Conservation (phyloP, 2,113 vertebrate genomes). For the Triplophysa siluroides region DNA sequence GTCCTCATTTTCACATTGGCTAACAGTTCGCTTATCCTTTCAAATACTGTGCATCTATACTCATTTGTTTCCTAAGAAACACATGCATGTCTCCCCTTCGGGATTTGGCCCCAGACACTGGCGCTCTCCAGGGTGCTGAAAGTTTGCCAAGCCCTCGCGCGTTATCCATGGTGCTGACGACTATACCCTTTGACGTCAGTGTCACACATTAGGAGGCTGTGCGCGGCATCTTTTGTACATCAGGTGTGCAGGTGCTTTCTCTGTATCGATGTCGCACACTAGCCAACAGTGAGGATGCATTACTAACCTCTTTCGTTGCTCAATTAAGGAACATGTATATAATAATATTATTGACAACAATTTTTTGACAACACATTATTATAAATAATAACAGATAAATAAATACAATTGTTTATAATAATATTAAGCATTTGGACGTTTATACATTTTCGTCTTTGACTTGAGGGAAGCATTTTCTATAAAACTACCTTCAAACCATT, state of each 20-base stretch:
- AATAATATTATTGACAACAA: too few species aligned
- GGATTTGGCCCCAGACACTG: neutral
- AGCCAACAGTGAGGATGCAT: too few species aligned
- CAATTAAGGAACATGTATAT: too few species aligned
- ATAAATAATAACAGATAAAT: too few species aligned
- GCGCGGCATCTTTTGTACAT: constrained; percentile 4
- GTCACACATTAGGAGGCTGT: neutral
- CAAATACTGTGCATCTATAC: neutral
- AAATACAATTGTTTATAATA: too few species aligned
- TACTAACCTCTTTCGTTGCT: too few species aligned
- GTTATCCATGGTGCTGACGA: constrained; percentile 29
- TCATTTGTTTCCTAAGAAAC: neutral
- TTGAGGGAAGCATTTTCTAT: too few species aligned
- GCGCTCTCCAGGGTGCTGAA: constrained; percentile 55
- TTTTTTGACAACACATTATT: too few species aligned
- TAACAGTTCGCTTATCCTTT: neutral
- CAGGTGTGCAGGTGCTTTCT: constrained; percentile 1
- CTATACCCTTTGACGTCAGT: constrained; percentile 19
- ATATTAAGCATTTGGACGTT: too few species aligned
- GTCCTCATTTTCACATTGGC: neutral
- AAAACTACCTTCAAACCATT: too few species aligned
- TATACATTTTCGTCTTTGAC: neutral
- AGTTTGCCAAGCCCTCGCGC: constrained; percentile 32
- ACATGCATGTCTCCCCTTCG: neutral
- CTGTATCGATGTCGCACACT: too few species aligned